Percentiles rank a stretch among this genome's conserved stretches.
These are phyloP conservation scores for Alcis repandata DNA, from an alignment of 2,888 invertebrate genomes.

Conservation along the genomic window DNA sequence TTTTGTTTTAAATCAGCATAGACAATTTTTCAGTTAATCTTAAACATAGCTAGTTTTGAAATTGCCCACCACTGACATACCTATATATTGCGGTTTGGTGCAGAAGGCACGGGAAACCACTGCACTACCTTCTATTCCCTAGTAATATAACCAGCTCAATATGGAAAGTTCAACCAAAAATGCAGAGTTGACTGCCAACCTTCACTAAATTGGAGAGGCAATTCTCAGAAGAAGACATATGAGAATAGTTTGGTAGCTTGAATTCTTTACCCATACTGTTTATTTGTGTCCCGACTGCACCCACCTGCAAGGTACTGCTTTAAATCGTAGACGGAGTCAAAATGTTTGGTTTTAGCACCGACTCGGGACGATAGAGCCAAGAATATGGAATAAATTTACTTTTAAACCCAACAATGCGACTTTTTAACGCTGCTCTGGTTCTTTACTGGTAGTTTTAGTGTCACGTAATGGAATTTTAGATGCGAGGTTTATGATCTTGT, in stretches of 20 bases:
- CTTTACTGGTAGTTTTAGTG: constrained; percentile 48
- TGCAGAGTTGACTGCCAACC: no score
- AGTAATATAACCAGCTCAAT: no score
- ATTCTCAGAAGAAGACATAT: no score
- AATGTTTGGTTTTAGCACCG: constrained; percentile 56
- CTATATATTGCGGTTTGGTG: no score
- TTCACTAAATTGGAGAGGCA: no score
- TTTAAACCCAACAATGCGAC: constrained; percentile 52
- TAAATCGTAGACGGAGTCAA: constrained; percentile 54
- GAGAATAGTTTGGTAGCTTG: background rate
- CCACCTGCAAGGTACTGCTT: constrained; percentile 51
- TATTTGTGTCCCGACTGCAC: constrained; percentile 17
- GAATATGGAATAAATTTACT: constrained; percentile 60
- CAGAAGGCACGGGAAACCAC: no score
- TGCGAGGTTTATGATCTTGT: constrained; percentile 41
- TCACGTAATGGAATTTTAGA: constrained; percentile 50
- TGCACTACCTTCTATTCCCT: no score
- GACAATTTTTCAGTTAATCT: no score
- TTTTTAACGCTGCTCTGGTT: constrained; percentile 45
- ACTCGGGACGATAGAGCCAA: constrained; percentile 47
- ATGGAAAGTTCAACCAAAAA: no score
- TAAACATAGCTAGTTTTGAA: no score
- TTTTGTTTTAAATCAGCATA: no score
- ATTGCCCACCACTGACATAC: no score
- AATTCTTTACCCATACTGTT: constrained; percentile 20